These are phyloP conservation scores for Benitochromis conjunctus DNA, from an alignment of 2,113 vertebrate species.

Conservation along the genomic window DNA sequence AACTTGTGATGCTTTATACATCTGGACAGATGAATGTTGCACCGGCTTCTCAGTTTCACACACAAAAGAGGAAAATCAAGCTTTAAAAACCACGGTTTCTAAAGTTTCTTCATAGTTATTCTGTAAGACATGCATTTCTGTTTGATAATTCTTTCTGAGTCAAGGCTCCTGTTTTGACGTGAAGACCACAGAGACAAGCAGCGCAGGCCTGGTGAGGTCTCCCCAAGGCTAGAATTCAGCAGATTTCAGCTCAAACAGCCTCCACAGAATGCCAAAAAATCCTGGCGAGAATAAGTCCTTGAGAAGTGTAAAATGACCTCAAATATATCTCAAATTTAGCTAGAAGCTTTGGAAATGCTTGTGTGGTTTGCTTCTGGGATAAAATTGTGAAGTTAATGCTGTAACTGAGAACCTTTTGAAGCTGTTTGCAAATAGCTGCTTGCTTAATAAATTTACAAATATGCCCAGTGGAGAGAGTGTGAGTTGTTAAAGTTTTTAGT, in stretches of 20 bases:
- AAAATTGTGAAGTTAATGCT: not conserved
- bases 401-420: not conserved
- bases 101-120: constrained; percentile 19
- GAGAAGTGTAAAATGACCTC: constrained; percentile 16
- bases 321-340: constrained; percentile 4
- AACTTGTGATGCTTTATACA: constrained; percentile 49
- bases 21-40: constrained; percentile 14
- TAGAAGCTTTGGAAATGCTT: constrained; percentile 24
- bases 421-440: not conserved
- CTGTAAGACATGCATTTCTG: constrained; percentile 27
- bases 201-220: not conserved
- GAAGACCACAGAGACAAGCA: constrained; percentile 20
- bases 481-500: not conserved
- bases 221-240: constrained; percentile 30
- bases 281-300: constrained; percentile 15
- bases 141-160: constrained; percentile 53
- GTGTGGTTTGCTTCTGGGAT: not conserved
- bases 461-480: not conserved
- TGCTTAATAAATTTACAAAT: constrained; percentile 7
- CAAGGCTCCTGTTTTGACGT: constrained; percentile 25
- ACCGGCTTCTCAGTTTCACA: not conserved
- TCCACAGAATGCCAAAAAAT: constrained; percentile 8
- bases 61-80: not conserved
- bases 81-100: not conserved
- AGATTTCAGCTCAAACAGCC: constrained; percentile 27